These are phyloP conservation scores for Beris chalybata DNA, from an alignment of 2,888 invertebrate species.

Conservation along the genomic window DNA sequence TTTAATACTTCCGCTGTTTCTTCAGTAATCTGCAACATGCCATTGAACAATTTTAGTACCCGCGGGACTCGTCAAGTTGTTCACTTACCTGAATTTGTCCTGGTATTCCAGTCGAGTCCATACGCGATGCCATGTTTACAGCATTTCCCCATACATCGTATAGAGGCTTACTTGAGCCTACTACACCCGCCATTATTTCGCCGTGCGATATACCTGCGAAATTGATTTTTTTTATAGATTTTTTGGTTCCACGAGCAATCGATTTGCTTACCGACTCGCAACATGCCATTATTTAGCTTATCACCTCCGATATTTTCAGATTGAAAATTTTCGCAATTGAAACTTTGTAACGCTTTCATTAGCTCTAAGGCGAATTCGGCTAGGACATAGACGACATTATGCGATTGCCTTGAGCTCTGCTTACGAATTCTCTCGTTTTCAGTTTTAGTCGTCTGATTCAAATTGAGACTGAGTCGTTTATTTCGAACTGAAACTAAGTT, in stretches of 20 bases:
- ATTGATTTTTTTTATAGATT: background rate
- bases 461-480: constrained; percentile 46
- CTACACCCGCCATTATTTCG: constrained; percentile 90
- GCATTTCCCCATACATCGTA: constrained; percentile 98
- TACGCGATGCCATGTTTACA: constrained; percentile 94
- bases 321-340: constrained; percentile 64
- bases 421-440: constrained; percentile 40
- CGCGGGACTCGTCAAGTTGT: background rate
- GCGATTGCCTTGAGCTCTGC: constrained; percentile 48
- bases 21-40: constrained; percentile 63
- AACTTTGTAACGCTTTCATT: constrained; percentile 65
- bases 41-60: background rate
- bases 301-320: constrained; percentile 46
- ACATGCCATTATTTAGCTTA: constrained; percentile 48
- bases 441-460: constrained; percentile 7
- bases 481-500: constrained; percentile 58
- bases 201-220: constrained; percentile 82
- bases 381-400: constrained; percentile 62
- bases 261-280: constrained; percentile 47
- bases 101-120: constrained; percentile 88
- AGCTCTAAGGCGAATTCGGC: constrained; percentile 74
- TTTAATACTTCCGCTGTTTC: constrained; percentile 71
- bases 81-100: constrained; percentile 71
- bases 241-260: background rate
- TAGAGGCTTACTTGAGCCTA: constrained; percentile 89